phyloP scores from a whole-genome alignment of 2,888 invertebrate species.

The Dynastes hyllus region DNA sequence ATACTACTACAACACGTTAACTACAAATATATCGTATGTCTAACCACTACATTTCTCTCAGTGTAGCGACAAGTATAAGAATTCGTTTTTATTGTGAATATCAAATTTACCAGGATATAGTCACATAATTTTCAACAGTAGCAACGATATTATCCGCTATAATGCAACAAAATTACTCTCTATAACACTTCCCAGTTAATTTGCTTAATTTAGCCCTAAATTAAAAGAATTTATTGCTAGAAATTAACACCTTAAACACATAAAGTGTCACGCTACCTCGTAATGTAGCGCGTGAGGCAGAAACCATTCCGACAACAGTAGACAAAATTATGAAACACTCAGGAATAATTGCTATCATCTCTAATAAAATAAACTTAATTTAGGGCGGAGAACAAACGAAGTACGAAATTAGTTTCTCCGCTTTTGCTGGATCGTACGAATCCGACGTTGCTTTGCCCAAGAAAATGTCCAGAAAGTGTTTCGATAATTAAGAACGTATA shows the following conservation, averaged over 20 bases:
- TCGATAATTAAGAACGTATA: not conserved
- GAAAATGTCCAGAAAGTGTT: constrained; percentile 9
- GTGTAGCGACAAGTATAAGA: too few species aligned
- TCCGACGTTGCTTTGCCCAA: not conserved
- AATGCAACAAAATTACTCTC: not conserved
- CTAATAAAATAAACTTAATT: constrained; percentile 41
- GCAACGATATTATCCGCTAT: not conserved
- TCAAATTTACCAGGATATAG: too few species aligned
- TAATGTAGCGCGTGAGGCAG: not conserved
- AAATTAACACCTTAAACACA: not conserved
- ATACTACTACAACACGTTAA: too few species aligned
- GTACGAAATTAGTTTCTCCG: constrained; percentile 30
- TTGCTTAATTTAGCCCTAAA: constrained; percentile 7
- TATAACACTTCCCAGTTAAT: not conserved
- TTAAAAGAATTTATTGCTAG: constrained; percentile 15
- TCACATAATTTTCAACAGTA: not conserved
- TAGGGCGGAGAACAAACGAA: constrained; percentile 3
- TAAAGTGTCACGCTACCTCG: not conserved
- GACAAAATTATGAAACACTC: constrained; percentile 22
- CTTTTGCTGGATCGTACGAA: too few species aligned
- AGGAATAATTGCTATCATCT: not conserved
- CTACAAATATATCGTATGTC: too few species aligned
- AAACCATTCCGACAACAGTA: constrained; percentile 6
- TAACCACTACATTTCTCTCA: too few species aligned
- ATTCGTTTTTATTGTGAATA: too few species aligned